Percentiles rank a stretch among this genome's conserved stretches.
Conservation (phyloP, 2,797 vertebrate species). For the Falco columbarius region DNA sequence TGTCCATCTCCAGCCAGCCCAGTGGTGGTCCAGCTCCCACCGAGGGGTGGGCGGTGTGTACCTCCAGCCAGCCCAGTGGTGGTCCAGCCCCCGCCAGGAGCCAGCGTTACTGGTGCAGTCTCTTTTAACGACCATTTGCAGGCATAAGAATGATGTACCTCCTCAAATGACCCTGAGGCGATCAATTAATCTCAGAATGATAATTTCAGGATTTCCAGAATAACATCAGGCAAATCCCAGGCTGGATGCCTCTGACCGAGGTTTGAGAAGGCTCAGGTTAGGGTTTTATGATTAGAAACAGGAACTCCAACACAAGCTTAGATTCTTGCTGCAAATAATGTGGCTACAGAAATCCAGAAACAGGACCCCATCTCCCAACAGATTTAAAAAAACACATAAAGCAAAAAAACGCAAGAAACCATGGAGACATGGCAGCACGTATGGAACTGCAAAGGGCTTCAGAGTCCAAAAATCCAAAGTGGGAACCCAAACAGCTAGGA, state of each 20-base stretch:
- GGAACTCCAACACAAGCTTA: neutral
- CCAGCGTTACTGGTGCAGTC: neutral
- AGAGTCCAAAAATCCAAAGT: neutral
- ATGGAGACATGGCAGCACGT: rapidly evolving
- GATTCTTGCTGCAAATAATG: neutral
- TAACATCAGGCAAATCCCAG: neutral
- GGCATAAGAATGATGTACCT: neutral
- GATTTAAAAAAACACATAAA: neutral
- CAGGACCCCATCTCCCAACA: neutral
- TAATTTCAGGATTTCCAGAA: neutral
- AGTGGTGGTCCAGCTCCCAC: too few species aligned
- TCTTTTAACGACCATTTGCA: neutral
- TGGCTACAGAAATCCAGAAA: neutral
- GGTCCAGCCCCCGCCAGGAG: neutral
- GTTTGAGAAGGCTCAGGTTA: neutral
- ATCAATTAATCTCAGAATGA: neutral
- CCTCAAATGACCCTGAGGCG: neutral
- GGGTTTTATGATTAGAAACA: neutral
- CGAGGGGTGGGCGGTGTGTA: rapidly evolving
- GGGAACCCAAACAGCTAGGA: neutral
- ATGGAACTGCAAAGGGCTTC: neutral
- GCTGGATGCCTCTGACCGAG: neutral
- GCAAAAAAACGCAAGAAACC: neutral
- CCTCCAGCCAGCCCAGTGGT: neutral
- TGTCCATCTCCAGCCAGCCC: too few species aligned